Conservation (phyloP, 2,797 vertebrate genomes). For the Acanthurus lineatus region DNA sequence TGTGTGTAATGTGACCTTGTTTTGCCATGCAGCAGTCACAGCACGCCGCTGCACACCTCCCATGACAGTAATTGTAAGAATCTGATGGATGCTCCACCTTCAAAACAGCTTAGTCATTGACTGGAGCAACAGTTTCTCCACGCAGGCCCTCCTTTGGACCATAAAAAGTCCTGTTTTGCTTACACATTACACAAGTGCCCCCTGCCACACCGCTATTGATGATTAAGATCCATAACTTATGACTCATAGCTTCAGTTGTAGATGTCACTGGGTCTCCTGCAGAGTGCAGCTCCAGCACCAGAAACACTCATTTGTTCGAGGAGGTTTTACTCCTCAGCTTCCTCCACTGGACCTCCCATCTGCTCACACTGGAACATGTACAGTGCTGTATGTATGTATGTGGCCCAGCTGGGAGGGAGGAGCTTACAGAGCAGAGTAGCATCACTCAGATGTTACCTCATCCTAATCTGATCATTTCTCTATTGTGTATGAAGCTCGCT, state of each 20-base stretch:
- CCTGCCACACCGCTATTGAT: constrained; percentile 41
- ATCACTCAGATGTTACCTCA: constrained; percentile 25
- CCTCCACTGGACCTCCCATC: constrained; percentile 11
- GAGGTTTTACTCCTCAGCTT: background rate
- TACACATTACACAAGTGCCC: constrained; percentile 23
- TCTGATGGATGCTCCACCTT: constrained; percentile 50
- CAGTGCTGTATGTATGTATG: background rate
- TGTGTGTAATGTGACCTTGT: constrained; percentile 64
- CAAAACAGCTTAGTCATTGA: constrained; percentile 29
- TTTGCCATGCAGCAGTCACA: constrained; percentile 56
- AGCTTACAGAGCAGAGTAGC: background rate
- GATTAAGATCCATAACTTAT: constrained; percentile 44
- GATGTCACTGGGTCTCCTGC: constrained; percentile 9
- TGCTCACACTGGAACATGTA: constrained; percentile 20
- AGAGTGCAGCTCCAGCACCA: background rate
- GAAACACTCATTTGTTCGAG: background rate
- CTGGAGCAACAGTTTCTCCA: background rate
- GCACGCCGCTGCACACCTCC: constrained; percentile 30
- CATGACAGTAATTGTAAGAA: constrained; percentile 50
- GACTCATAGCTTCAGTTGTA: constrained; percentile 30
- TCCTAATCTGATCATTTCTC: constrained; percentile 32
- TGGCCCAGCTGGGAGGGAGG: constrained; percentile 36
- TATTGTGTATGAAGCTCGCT: constrained; percentile 4
- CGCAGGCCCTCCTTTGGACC: constrained; percentile 2
- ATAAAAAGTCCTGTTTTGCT: constrained; percentile 21